Evolutionary conservation across 1,140 invertebrate species (phyloP).

Genomic region (Vanessa tameamea): DNA sequence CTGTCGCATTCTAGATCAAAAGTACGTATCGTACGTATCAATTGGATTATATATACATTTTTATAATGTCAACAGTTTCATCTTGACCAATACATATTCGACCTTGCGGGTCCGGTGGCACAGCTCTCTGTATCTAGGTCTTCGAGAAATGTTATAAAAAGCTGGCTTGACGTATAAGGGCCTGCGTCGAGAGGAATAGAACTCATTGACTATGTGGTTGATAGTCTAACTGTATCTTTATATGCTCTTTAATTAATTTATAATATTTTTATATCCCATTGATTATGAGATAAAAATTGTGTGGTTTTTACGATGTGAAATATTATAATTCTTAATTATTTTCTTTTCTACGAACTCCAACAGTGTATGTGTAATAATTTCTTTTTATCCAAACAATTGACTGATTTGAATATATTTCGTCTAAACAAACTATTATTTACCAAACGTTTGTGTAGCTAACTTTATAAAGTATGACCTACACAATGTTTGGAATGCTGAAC

Average conservation of each 20-base stretch:
- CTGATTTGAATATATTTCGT: constrained; percentile 25
- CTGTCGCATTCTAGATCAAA: constrained; percentile 43
- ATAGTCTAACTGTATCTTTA: constrained; percentile 67
- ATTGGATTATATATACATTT: constrained; percentile 41
- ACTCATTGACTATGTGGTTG: constrained; percentile 61
- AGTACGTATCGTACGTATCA: constrained; percentile 33
- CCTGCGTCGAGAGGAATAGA: constrained; percentile 50
- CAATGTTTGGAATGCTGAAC: constrained; percentile 33
- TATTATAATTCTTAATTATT: not conserved
- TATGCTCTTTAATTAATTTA: constrained; percentile 20
- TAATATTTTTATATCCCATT: not conserved
- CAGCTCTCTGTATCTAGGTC: constrained; percentile 52
- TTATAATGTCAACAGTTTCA: constrained; percentile 46
- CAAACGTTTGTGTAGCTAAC: constrained; percentile 2
- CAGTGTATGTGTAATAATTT: not conserved
- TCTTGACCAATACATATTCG: constrained; percentile 49
- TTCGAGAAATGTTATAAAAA: constrained; percentile 72
- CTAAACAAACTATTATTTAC: constrained; percentile 27
- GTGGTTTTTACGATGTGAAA: not conserved
- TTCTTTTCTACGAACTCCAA: not conserved
- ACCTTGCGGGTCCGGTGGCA: constrained; percentile 62
- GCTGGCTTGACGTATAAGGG: constrained; percentile 64
- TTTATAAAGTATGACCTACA: constrained; percentile 19
- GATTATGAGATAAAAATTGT: not conserved
- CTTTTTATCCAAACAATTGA: not conserved